Base-by-base conservation (phyloP, 1,140 invertebrate species). In the Drosophila lini region DNA sequence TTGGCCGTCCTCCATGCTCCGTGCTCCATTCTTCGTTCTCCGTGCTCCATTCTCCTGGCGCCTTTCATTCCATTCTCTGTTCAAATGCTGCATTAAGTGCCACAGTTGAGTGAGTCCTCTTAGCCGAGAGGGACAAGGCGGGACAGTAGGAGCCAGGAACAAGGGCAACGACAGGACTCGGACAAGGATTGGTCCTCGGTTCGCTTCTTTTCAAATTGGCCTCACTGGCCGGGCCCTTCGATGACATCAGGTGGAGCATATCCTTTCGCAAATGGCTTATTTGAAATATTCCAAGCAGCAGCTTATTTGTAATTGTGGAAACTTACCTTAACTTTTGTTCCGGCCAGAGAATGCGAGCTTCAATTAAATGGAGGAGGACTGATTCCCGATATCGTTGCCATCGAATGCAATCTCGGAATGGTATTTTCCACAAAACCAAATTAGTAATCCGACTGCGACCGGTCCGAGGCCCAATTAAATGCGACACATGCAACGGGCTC, bases 81-180 rank as follows among this genome's bases (percentile, higher is more conserved):
- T 80, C 84, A 62, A 74, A 81, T 78, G 64, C 74, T 68, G 69
- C 60, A 85, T 85, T 86, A 86, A 86, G 82, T 81, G 78, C 61
- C 82, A 81, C 78, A 85, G 74, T 79, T 81, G 82, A 85, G 65
- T 74, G 78, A 85, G 58, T 77, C 65, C 70, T 75, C 75, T 71
- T 70, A 50, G 65, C 42, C 67, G 32, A 52, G 41, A 44, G 63
- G 63, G 48, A 16, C 25, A 13, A 25, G n/a, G 32, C 36, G 31
- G 25, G 13, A 16, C 34, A 38, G 52, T 3, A 25, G 19, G 5
- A 36, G 40, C 34, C 55, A 36, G 16, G 52, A 41, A 28, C 53
- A 58, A 50, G 60, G 41, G 32, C 67, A 44, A 16, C 65, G 44
- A 28, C 50, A 57, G 71, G 48, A 53, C 40, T 36, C 48, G 16